Evolutionary conservation across 2,797 vertebrate genomes (phyloP).

Genomic region (Acestrorhynchus altus): DNA sequence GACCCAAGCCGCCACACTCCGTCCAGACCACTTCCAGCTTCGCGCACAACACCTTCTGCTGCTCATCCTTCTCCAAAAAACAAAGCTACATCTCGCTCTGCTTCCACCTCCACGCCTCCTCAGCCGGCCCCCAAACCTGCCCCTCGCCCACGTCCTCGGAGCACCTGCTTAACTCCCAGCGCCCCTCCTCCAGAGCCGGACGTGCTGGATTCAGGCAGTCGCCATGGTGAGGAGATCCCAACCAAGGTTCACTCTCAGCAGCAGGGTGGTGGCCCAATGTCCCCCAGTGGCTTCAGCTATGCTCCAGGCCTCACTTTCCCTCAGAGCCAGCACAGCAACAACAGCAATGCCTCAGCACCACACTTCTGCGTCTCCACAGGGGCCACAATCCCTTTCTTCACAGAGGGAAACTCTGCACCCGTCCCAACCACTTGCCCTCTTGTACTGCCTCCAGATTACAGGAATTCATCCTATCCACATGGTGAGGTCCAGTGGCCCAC

Average conservation of each 20-base stretch:
- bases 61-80: background rate
- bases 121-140: conserved; percentile 52
- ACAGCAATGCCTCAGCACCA: conserved; percentile 64
- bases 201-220: conserved; percentile 56
- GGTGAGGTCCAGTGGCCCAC: conserved; percentile 76
- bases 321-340: conserved; percentile 39
- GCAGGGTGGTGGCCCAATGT: conserved; percentile 64
- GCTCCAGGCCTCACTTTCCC: conserved; percentile 83
- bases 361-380: conserved; percentile 76
- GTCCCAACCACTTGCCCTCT: conserved; percentile 73
- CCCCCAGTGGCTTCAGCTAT: conserved; percentile 76
- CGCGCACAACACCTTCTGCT: background rate
- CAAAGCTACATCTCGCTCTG: conserved; percentile 2
- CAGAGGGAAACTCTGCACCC: conserved; percentile 69
- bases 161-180: conserved; percentile 75
- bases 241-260: conserved; percentile 89
- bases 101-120: conserved; percentile 68
- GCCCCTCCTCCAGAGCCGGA: conserved; percentile 83
- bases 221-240: conserved; percentile 71
- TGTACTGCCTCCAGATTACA: conserved; percentile 86
- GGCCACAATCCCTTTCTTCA: conserved; percentile 80
- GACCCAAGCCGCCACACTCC: conserved; percentile 77
- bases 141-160: conserved; percentile 68
- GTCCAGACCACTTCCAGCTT: conserved; percentile 36
- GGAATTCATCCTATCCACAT: conserved; percentile 80